Conservation (phyloP, 2,113 vertebrate species). For the Leptobrachium leishanense region DNA sequence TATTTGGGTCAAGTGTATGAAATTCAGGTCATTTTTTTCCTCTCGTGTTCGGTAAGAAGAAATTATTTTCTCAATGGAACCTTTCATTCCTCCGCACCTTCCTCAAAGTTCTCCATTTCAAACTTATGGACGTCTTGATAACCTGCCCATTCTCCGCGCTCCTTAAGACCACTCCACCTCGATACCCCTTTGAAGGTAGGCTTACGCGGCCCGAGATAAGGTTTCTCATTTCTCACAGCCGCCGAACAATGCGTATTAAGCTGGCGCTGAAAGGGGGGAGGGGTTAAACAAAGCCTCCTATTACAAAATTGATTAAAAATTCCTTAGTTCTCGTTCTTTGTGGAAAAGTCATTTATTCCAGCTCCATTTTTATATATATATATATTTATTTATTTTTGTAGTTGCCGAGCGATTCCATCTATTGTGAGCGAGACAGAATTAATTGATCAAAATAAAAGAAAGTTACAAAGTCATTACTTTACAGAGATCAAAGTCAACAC, state of each 20-base stretch:
- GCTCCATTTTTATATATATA: neutral
- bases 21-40: neutral
- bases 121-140: constrained; percentile 35
- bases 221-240: constrained; percentile 42
- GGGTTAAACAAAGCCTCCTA: constrained; percentile 39
- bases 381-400: neutral
- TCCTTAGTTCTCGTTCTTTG: constrained; percentile 8
- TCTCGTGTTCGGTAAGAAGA: neutral
- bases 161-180: constrained; percentile 13
- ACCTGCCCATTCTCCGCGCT: constrained; percentile 33
- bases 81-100: constrained; percentile 25
- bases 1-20: constrained; percentile 36
- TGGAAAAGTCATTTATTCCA: constrained; percentile 20
- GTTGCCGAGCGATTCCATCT: neutral
- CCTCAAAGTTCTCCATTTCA: constrained; percentile 37
- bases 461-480: neutral
- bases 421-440: constrained; percentile 10
- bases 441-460: constrained; percentile 25
- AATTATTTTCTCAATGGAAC: constrained; percentile 20
- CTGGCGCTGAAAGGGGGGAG: neutral
- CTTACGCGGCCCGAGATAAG: constrained; percentile 32
- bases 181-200: constrained; percentile 41
- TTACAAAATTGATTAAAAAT: constrained; percentile 22
- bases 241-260: constrained; percentile 33
- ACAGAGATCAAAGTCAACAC: constrained; percentile 4